phyloP scores from a whole-genome alignment of 2,888 invertebrate species.

The Drosophila falleni region DNA sequence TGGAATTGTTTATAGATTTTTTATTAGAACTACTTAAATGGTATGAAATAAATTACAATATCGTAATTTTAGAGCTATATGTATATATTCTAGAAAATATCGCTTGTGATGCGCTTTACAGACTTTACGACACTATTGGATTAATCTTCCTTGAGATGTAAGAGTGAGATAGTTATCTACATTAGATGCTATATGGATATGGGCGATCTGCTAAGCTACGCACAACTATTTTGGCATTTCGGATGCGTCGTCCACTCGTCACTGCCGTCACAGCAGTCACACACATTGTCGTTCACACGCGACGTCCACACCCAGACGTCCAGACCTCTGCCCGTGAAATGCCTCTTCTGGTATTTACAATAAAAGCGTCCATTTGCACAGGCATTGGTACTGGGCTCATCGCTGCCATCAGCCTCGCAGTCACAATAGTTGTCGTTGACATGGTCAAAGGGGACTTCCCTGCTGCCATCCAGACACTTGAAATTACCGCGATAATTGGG shows the following conservation, averaged over 20 bases:
- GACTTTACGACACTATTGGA: slow-evolving; percentile 36
- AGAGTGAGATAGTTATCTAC: slow-evolving; percentile 35
- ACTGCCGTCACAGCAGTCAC: slow-evolving; percentile 97
- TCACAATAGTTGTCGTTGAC: slow-evolving; percentile 96
- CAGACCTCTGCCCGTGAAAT: slow-evolving; percentile 83
- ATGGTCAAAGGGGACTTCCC: slow-evolving; percentile 86
- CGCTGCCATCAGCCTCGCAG: slow-evolving; percentile 90
- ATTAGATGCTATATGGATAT: slow-evolving; percentile 16
- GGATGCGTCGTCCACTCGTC: slow-evolving; percentile 89
- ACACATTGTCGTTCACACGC: slow-evolving; percentile 96
- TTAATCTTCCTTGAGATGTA: slow-evolving; percentile 64
- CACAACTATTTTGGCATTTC: slow-evolving; percentile 78
- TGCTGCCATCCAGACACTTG: slow-evolving; percentile 85
- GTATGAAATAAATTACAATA: slow-evolving; percentile 71
- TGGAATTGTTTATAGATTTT: slow-evolving; percentile 22
- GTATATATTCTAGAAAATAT: slow-evolving; percentile 66
- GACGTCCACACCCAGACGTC: slow-evolving; percentile 81
- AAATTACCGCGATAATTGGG: slow-evolving; percentile 86
- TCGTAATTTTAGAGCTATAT: slow-evolving; percentile 25
- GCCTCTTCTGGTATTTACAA: slow-evolving; percentile 87
- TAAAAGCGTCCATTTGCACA: slow-evolving; percentile 94
- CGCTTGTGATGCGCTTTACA: slow-evolving; percentile 67
- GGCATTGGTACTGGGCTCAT: slow-evolving; percentile 95
- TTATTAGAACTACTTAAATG: slow-evolving; percentile 72
- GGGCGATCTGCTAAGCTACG: slow-evolving; percentile 59